Percentiles rank a stretch among this genome's conserved stretches.
Evolutionary conservation across 2,888 invertebrate genomes (phyloP).

Genomic region (Graphium colonna): DNA sequence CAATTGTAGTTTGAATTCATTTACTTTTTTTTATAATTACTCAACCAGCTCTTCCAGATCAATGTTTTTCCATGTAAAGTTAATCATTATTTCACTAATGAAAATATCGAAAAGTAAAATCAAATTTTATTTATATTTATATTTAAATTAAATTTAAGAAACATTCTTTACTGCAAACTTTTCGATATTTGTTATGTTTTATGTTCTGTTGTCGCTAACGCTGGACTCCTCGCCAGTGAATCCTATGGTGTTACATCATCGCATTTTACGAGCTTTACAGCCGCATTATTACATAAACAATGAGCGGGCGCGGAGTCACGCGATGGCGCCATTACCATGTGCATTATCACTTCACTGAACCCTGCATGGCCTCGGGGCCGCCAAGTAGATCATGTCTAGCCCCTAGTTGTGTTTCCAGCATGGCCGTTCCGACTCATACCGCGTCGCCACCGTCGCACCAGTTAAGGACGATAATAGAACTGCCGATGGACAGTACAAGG

Average conservation of each 20-base stretch:
- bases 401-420: constrained; percentile 86
- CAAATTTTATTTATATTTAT: too few species aligned
- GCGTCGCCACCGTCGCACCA: constrained; percentile 96
- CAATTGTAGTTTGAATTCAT: too few species aligned
- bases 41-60: background rate
- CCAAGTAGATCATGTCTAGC: constrained; percentile 78
- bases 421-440: constrained; percentile 97
- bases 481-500: constrained; percentile 96
- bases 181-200: constrained; percentile 11
- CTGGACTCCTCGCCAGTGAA: background rate
- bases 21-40: background rate
- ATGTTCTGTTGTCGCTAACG: constrained; percentile 2
- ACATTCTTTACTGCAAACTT: constrained; percentile 9
- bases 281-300: background rate
- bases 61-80: background rate
- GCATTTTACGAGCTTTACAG: background rate
- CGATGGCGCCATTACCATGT: constrained; percentile 45
- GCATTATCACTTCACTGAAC: constrained; percentile 44
- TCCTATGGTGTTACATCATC: background rate
- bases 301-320: constrained; percentile 33
- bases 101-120: constrained; percentile 10
- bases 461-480: constrained; percentile 97
- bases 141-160: too few species aligned
- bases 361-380: constrained; percentile 72
- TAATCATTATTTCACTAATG: too few species aligned